Base-by-base conservation (phyloP, 2,888 invertebrate species). In the Patella pellucida region DNA sequence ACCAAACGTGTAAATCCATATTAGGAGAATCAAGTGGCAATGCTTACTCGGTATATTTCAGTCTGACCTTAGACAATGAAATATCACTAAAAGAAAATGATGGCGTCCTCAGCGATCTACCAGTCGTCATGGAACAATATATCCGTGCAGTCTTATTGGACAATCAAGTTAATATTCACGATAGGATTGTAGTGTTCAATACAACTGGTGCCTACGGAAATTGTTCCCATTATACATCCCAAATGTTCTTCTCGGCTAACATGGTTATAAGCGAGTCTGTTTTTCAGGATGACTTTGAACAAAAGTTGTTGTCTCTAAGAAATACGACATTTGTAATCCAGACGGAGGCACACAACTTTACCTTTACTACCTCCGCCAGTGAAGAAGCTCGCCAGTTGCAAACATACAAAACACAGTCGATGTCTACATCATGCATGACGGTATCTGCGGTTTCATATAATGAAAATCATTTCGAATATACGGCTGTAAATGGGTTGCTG, bases 11-110 rank as follows among this genome's bases (percentile, higher is more conserved):
- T 54, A 54, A 50, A 50, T 69, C 79, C 2, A 71, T 79, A 23
- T 78, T 79, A 52, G 52, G 19, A 51, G 72, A 52, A 23, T 69
- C 75, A 31, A 73, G 62, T 0, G 78, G 75, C 0, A 50, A 78
- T 0, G 79, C 69, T 5, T 81, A 78, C 41, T 71, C 76, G 52
- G 12, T 81, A 52, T 81, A 79, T 69, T 81, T 81, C 41, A 74
- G 67, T 31, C 52, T 76, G 14, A 56, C 52, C 9, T 41, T 75
- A 16, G 15, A n/a, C 1, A 69, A 69, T 9, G 74, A 62, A 16
- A 69, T 74, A 19, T 67, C 74, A 72, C 72, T 76, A 23, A 62
- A 73, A 12, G 76, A 72, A 56, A 62, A 68, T 16, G 73, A 81
- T 14, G 78, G 76, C 75, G 68, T 79, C 5, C 67, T 78, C 16